These are phyloP conservation scores for Myotis brandtii DNA, from an alignment of 2,113 vertebrate species.

Conservation along the genomic window DNA sequence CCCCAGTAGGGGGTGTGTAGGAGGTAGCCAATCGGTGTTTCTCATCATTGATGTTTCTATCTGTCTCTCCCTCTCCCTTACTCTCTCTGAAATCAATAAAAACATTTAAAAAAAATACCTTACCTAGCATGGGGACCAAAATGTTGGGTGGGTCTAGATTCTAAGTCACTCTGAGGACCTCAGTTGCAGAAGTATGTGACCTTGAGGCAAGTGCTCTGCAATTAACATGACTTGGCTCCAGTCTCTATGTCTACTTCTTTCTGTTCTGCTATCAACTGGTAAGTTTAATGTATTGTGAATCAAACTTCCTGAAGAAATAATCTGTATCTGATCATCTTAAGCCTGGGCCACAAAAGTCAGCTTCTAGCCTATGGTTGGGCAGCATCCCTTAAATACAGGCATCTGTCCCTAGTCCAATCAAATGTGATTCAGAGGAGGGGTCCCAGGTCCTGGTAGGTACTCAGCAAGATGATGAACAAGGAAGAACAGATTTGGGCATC, in stretches of 20 bases:
- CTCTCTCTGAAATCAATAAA: no score
- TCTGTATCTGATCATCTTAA: neutral
- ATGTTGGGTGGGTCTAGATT: neutral
- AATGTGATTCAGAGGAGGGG: neutral
- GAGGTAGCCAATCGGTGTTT: no score
- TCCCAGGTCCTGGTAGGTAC: neutral
- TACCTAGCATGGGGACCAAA: neutral
- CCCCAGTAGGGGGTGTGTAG: no score
- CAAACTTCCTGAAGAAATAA: neutral
- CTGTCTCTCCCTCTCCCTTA: no score
- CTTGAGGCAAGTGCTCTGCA: neutral
- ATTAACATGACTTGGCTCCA: neutral
- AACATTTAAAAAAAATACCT: neutral
- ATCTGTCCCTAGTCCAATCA: neutral
- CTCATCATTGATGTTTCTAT: no score
- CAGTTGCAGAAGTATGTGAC: neutral
- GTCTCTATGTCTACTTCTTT: neutral
- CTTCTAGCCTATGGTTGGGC: neutral
- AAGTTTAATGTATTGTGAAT: neutral
- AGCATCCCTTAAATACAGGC: neutral
- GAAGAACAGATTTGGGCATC: neutral
- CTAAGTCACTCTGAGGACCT: neutral
- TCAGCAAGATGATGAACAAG: conserved; percentile 1
- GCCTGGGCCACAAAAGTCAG: neutral
- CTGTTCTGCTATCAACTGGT: neutral